Percentiles rank a stretch among this genome's conserved stretches.
phyloP scores from a whole-genome alignment of 2,113 vertebrate species.

The Hippocampus guttulatus region DNA sequence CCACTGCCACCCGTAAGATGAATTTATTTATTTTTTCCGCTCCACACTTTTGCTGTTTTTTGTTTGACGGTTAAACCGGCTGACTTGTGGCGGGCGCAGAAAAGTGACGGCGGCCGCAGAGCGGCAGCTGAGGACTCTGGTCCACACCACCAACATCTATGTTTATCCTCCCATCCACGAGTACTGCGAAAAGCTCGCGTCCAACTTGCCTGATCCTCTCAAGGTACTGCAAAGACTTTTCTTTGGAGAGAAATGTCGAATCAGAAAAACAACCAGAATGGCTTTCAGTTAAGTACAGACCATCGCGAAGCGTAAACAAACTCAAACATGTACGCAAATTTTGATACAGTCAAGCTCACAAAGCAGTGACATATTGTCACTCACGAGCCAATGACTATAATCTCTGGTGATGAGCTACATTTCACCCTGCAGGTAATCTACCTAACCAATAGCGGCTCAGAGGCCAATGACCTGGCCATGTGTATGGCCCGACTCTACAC shows the following conservation, averaged over 20 bases:
- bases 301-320: background rate
- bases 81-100: conserved; percentile 55
- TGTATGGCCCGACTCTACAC: conserved; percentile 86
- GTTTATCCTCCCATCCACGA: conserved; percentile 78
- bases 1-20: conserved; percentile 92
- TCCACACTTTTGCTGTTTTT: background rate
- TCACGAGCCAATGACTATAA: no score
- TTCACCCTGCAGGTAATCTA: conserved; percentile 78
- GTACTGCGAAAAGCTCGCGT: conserved; percentile 83
- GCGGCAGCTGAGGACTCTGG: conserved; percentile 80
- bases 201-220: conserved; percentile 83
- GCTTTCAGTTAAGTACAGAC: background rate
- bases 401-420: background rate
- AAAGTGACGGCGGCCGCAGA: conserved; percentile 79
- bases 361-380: no score
- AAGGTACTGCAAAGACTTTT: conserved; percentile 73
- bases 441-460: conserved; percentile 89
- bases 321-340: background rate
- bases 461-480: conserved; percentile 92
- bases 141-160: conserved; percentile 85
- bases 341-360: no score
- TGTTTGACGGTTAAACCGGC: background rate
- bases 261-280: background rate
- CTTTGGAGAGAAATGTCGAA: background rate
- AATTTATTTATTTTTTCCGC: background rate